phyloP scores from a whole-genome alignment of 2,113 vertebrate species.

The Psilopsiagon aurifrons region DNA sequence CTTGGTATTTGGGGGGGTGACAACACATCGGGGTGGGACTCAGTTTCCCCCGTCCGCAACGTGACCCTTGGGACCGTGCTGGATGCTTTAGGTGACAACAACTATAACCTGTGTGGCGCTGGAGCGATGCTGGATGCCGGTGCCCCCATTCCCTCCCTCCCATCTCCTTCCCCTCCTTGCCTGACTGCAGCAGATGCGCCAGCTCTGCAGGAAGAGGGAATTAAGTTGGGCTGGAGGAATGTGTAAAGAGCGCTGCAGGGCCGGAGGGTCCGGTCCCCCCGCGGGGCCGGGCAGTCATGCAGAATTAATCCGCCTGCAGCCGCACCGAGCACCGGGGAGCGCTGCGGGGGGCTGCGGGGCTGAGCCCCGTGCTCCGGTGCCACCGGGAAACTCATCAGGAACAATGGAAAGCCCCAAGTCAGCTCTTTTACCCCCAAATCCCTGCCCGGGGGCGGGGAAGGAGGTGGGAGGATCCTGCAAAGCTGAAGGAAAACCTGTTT shows the following conservation, averaged over 20 bases:
- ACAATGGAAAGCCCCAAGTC: conserved; percentile 52
- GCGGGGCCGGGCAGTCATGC: conserved; percentile 81
- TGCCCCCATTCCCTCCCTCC: not conserved
- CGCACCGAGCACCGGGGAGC: not conserved
- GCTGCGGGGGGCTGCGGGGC: conserved; percentile 39
- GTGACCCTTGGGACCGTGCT: not conserved
- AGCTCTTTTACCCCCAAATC: not conserved
- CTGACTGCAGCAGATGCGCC: conserved; percentile 74
- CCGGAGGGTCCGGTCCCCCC: conserved; percentile 81
- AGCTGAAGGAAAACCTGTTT: conserved; percentile 45
- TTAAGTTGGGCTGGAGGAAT: conserved; percentile 81
- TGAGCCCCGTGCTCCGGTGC: not conserved
- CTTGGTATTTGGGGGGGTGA: not conserved
- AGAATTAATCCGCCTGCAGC: conserved; percentile 75
- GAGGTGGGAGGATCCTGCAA: conserved; percentile 23
- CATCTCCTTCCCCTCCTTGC: conserved; percentile 28
- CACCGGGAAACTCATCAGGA: conserved; percentile 61
- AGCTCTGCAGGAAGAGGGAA: conserved; percentile 74
- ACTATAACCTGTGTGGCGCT: not conserved
- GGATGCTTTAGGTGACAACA: not conserved
- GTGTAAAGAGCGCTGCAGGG: conserved; percentile 81
- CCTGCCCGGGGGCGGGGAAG: not conserved
- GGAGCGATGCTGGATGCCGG: not conserved
- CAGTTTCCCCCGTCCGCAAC: conserved; percentile 16
- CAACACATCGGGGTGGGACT: not conserved